These are phyloP conservation scores for Polyommatus icarus DNA, from an alignment of 2,888 invertebrate genomes.

Conservation along the genomic window DNA sequence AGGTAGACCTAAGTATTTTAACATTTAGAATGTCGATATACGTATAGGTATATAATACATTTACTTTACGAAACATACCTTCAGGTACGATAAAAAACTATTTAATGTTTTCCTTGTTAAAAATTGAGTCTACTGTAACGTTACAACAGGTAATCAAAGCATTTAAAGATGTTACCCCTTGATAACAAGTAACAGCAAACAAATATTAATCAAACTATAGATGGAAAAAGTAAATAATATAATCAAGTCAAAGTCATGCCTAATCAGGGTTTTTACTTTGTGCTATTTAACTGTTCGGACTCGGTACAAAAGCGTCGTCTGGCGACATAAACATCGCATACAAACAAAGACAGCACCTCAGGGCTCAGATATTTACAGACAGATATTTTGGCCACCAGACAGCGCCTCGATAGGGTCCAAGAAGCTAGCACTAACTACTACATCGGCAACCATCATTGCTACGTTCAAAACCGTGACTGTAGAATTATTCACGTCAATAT, in stretches of 20 bases:
- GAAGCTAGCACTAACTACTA: background rate
- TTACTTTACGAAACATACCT: background rate
- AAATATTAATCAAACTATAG: background rate
- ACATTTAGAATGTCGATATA: conserved; percentile 1
- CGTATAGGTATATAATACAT: background rate
- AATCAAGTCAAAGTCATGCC: background rate
- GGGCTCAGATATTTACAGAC: too few relatives aligned
- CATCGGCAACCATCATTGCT: background rate
- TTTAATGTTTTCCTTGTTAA: background rate
- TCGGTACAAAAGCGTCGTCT: background rate
- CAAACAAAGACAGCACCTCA: background rate
- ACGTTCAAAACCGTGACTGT: background rate
- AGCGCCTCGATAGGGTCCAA: background rate
- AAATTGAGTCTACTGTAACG: background rate
- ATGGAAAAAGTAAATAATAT: background rate
- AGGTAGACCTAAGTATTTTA: conserved; percentile 1
- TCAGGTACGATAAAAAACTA: background rate
- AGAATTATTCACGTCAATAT: background rate
- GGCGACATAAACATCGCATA: background rate
- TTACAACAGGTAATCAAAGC: background rate
- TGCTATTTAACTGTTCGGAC: background rate
- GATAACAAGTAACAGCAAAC: background rate
- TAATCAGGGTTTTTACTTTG: background rate
- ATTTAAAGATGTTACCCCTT: background rate
- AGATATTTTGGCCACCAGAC: background rate